Base-by-base conservation (phyloP, 2,888 invertebrate species). In the Cinara cedri region DNA sequence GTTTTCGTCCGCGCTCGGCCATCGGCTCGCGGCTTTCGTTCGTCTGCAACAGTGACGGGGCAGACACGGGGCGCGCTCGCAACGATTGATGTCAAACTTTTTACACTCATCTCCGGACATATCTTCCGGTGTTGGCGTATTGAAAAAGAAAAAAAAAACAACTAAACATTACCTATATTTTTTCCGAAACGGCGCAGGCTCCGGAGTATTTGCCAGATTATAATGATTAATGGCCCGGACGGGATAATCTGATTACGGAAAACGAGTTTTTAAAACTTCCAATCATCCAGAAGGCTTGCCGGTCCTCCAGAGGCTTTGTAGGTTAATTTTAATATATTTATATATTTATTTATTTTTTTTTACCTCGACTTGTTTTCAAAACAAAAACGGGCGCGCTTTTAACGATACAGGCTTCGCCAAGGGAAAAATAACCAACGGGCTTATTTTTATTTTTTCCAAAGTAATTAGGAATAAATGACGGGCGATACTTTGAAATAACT, bases 201-300 rank as follows among this genome's bases (percentile, higher is more conserved):
- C 14, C 66, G 8, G 51, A 63, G 51, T 63, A 42, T 74, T 74
- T 49, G 44, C 57, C 68, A 66, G 76, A 76, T 76, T 60, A 60
- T 68, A 78, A 78, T 78, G 76, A 78, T 78, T 78, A 78, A 78
- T 68, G 57, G 60, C 68, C 60, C 49, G 66, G 54, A 46, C 34
- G 68, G 68, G 76, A 68, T 76, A 78, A 78, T 78, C 68, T 70
- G 76, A 78, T 78, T 68, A 68, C 26, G 57, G 60, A 21, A 66
- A 76, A 65, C 75, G 75, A 76, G 75, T 78, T 78, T 78, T 78
- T 78, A 66, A 78, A 78, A 78, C 57, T 78, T 78, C 51, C 76
- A 68, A 78, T 78, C 68, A 34, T 68, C 76, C 49, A 26, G 34
- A 49, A 78, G 76, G 66, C 46, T 19, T 3, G 16, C 1, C 10